These are phyloP conservation scores for Dicrostonyx torquatus DNA, from an alignment of 2,797 vertebrate genomes.

Conservation along the genomic window DNA sequence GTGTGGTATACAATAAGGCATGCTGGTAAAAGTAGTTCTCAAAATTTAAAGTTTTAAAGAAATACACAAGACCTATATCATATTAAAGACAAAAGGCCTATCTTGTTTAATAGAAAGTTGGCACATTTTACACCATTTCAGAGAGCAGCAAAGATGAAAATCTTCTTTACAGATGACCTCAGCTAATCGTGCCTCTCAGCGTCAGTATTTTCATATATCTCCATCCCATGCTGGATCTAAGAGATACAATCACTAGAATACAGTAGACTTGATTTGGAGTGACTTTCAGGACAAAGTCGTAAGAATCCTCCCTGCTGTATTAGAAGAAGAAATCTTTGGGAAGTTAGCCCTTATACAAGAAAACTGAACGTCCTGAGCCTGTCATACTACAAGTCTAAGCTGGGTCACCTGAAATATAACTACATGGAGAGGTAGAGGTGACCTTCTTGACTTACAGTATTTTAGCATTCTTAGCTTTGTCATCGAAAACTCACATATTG, in stretches of 20 bases:
- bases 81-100: not conserved
- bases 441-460: not conserved
- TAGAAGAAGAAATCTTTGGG: not conserved
- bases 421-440: not conserved
- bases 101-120: not conserved
- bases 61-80: not conserved
- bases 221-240: not conserved
- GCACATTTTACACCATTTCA: not conserved
- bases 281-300: not conserved
- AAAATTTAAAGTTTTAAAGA: slow-evolving; percentile 16
- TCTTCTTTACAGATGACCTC: not conserved
- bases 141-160: not conserved
- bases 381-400: not conserved
- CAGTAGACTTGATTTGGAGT: not conserved
- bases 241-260: not conserved
- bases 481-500: not conserved
- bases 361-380: not conserved
- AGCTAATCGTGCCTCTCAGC: not conserved
- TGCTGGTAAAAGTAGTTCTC: not conserved
- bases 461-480: not conserved
- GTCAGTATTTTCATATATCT: not conserved
- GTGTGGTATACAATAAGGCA: not conserved
- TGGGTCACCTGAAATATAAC: not conserved
- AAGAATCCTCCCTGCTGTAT: not conserved
- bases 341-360: not conserved